Conservation (phyloP, 2,797 vertebrate species). For the Syngnathus acus region DNA sequence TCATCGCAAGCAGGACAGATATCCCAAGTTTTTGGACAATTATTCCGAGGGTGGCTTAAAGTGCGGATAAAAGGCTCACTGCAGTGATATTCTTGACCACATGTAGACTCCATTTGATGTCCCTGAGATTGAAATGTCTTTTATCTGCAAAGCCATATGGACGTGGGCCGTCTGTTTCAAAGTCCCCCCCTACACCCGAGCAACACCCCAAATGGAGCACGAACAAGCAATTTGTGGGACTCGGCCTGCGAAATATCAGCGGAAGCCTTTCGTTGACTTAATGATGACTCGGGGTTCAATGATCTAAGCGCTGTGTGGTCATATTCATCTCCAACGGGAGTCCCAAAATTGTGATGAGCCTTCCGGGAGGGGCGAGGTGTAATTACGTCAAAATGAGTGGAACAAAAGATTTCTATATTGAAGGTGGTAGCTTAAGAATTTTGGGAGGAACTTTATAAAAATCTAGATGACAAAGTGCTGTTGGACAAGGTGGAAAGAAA, state of each 20-base stretch:
- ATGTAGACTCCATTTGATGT: slow-evolving; percentile 50
- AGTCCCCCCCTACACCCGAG: neutral
- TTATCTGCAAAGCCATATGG: slow-evolving; percentile 52
- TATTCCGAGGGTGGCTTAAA: slow-evolving; percentile 59
- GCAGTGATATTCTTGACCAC: slow-evolving; percentile 62
- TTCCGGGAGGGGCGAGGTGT: neutral
- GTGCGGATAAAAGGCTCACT: slow-evolving; percentile 57
- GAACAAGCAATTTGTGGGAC: slow-evolving; percentile 27
- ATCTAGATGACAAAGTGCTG: neutral
- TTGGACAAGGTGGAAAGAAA: neutral
- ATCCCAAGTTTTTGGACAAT: slow-evolving; percentile 58
- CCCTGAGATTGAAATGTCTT: slow-evolving; percentile 51
- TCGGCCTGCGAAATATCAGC: slow-evolving; percentile 15
- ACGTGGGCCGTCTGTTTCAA: slow-evolving; percentile 24
- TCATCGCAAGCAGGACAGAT: slow-evolving; percentile 46
- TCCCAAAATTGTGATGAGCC: neutral
- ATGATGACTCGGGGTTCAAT: neutral
- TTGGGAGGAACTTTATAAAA: neutral
- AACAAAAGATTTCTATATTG: neutral
- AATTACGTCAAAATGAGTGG: neutral
- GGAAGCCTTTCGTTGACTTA: slow-evolving; percentile 4
- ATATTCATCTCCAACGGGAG: neutral
- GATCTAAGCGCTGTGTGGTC: slow-evolving; percentile 2
- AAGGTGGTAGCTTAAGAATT: neutral
- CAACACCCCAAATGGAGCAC: slow-evolving; percentile 18